Evolutionary conservation across 2,113 vertebrate genomes (phyloP).

Genomic region (Apteryx owenii): DNA sequence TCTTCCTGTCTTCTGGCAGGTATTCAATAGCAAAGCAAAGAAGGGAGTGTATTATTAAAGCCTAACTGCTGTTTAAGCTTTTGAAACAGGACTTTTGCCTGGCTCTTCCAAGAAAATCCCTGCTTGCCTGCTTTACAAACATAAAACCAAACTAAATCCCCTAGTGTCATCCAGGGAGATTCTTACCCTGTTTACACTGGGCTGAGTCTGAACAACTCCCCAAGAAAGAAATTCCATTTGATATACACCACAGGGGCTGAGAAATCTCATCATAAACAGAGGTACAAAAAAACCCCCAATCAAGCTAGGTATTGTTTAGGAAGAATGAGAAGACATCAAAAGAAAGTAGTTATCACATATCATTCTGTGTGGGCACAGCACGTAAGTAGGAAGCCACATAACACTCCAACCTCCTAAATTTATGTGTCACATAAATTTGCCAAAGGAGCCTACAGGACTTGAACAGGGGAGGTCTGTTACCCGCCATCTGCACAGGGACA

Average conservation of each 20-base stretch:
- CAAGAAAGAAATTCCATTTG: background rate
- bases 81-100: slow-evolving; percentile 16
- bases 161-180: background rate
- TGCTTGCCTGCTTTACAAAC: background rate
- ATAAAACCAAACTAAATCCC: slow-evolving; percentile 1
- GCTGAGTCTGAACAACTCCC: background rate
- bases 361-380: background rate
- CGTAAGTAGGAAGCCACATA: background rate
- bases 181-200: background rate
- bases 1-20: background rate
- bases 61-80: background rate
- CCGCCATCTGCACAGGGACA: background rate
- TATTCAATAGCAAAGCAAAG: slow-evolving; percentile 17
- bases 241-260: background rate
- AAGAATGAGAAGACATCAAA: background rate
- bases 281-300: background rate
- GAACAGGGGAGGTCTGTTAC: background rate
- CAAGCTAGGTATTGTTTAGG: background rate
- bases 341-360: background rate
- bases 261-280: background rate
- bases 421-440: accelerated
- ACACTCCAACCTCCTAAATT: background rate
- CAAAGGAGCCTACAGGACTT: background rate
- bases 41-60: slow-evolving; percentile 24
- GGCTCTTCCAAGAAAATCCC: slow-evolving; percentile 1